These are phyloP conservation scores for Megaleporinus macrocephalus DNA, from an alignment of 2,113 vertebrate genomes.

Conservation along the genomic window DNA sequence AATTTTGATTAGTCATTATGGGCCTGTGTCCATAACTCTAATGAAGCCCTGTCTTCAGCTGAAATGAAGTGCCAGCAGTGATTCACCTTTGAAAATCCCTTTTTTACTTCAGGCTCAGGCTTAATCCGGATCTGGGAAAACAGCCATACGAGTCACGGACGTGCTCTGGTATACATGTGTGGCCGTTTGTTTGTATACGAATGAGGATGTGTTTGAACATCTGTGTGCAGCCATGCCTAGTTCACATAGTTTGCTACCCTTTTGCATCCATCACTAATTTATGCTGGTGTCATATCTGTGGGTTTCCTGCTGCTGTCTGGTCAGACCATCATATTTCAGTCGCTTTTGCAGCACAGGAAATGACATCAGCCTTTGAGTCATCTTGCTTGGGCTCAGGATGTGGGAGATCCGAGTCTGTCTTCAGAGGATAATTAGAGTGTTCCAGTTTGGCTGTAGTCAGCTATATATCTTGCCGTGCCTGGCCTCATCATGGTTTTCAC, in stretches of 20 bases:
- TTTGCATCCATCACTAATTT: neutral
- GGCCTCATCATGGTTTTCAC: neutral
- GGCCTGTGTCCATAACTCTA: neutral
- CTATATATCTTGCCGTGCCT: neutral
- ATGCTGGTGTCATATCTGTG: constrained; percentile 5
- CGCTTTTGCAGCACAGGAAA: constrained; percentile 12
- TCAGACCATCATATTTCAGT: neutral
- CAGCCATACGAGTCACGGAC: neutral
- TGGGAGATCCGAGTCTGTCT: neutral
- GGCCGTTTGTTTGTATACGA: neutral
- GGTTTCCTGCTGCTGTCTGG: neutral
- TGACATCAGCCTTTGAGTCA: constrained; percentile 11
- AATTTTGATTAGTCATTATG: neutral
- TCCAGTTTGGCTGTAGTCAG: neutral
- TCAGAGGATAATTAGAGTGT: neutral
- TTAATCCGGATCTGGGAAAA: neutral
- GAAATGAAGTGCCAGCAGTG: neutral
- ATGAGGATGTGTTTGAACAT: neutral
- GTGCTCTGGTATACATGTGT: neutral
- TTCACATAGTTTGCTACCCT: neutral
- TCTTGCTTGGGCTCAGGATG: constrained; percentile 30
- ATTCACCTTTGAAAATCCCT: neutral
- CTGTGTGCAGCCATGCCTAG: neutral
- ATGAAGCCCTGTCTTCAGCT: neutral
- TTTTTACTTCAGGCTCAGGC: neutral